Base-by-base conservation (phyloP, 2,888 invertebrate genomes). In the Eulithis prunata region DNA sequence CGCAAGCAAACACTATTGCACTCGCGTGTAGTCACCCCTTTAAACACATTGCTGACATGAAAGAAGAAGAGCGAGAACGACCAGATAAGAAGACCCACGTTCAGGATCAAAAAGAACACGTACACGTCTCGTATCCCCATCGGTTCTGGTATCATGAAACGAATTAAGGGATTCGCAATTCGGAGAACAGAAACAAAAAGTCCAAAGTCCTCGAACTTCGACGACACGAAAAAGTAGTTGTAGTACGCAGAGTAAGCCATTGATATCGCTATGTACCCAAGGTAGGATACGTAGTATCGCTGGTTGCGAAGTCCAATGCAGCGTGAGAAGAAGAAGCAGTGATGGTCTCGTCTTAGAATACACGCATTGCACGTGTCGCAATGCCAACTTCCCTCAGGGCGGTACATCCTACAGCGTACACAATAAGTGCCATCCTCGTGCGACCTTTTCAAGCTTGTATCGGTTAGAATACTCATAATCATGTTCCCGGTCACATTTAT, bases 221-320 rank as follows among this genome's bases (percentile, higher is more conserved):
- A 69, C 84, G 94, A 93, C 32, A 97, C 89, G 80, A 95, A 97
- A 67, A 89, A 91, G 62, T 94, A 94, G 77, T 96, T 96, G 75
- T 95, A 96, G 67, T 94, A 93, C 1, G 94, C 93, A 0, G 95
- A 93, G 79, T 97, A 97, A 0, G 94, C 60, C 65, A 96, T 94
- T 0, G 96, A 95, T 3, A 96, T 73, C 61, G 95, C 94, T 57
- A 96, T 86, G 81, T 97, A 95, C 0, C 95, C 78, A 0, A 97
- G 86, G 79, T 97, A 96, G 80, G 96, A 92, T 7, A 97, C 79
- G 80, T 97, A 98, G 84, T 96, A 98, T 71, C 98, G 94, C 73
- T 96, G 95, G 84, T 98, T 98, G 73, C 94, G 86, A 75, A 96
- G 95, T 10, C 98, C 98, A 62, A 98, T 94, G 85, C 98, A 98